Evolutionary conservation across 2,888 invertebrate species (phyloP).

Genomic region (Latrodectus hesperus): DNA sequence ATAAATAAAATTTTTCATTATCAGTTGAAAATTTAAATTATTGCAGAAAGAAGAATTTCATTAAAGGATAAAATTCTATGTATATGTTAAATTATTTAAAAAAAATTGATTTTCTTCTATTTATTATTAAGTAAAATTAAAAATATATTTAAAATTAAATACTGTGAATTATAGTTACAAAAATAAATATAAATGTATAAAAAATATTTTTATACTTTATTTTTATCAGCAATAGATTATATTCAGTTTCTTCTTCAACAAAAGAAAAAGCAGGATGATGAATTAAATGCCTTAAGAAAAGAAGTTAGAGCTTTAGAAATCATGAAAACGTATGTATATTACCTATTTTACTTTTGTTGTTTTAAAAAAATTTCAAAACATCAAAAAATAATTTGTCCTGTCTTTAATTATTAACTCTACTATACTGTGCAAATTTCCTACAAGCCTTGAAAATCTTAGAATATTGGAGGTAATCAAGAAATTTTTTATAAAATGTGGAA

Average conservation of each 20-base stretch:
- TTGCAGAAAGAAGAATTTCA: no score
- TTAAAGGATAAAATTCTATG: conserved; percentile 1
- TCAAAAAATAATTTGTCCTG: not conserved
- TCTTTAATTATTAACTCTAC: not conserved
- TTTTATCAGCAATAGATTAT: conserved; percentile 76
- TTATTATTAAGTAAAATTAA: no score
- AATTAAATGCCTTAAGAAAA: conserved; percentile 79
- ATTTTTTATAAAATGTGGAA: not conserved
- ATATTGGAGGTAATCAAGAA: not conserved
- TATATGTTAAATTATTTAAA: not conserved
- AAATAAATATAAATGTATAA: not conserved
- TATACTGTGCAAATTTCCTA: not conserved
- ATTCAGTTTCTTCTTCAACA: conserved; percentile 90
- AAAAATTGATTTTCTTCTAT: not conserved
- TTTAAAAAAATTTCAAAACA: not conserved
- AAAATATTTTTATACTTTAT: not conserved
- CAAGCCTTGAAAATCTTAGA: not conserved
- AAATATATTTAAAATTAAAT: no score
- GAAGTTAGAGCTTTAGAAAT: conserved; percentile 88
- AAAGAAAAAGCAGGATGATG: conserved; percentile 95
- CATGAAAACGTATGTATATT: conserved; percentile 82
- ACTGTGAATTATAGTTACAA: no score
- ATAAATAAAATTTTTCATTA: no score
- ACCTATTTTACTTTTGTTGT: not conserved
- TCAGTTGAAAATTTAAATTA: no score